These are phyloP conservation scores for Eucidaris tribuloides DNA, from an alignment of 35 echinoderm and acorn worm species.

Conservation along the genomic window DNA sequence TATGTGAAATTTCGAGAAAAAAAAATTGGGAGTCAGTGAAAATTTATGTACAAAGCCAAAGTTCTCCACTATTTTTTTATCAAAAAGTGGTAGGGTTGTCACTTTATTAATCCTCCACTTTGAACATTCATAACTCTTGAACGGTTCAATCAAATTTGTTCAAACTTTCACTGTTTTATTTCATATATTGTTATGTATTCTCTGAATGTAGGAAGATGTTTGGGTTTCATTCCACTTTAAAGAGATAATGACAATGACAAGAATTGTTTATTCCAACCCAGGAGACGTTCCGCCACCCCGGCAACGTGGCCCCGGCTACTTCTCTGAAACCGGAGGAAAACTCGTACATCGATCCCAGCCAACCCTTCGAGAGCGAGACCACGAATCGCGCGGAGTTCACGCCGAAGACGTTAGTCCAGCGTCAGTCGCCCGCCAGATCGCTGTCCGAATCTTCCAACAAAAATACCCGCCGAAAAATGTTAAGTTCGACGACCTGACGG, in stretches of 20 bases:
- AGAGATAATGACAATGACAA: background rate
- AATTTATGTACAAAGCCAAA: no score
- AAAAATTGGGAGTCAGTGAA: no score
- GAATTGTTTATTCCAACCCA: conserved; percentile 4
- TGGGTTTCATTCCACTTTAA: background rate
- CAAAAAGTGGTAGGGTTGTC: no score
- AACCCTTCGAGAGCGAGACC: conserved; percentile 76
- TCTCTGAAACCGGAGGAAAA: conserved; percentile 70
- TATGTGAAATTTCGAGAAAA: no score
- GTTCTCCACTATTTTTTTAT: no score
- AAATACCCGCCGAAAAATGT: conserved; percentile 4
- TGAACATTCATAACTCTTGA: no score
- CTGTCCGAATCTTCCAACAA: conserved; percentile 1
- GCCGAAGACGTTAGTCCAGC: conserved; percentile 19
- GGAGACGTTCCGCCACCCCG: conserved; percentile 81
- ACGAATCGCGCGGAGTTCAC: conserved; percentile 75
- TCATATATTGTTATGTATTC: background rate
- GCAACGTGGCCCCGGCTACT: conserved; percentile 61
- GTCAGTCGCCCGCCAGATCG: background rate
- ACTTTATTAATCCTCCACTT: no score
- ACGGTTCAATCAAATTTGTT: no score
- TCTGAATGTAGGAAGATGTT: background rate
- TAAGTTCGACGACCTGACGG: conserved; percentile 64
- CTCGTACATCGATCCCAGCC: conserved; percentile 7
- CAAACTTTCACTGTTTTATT: no score